Base-by-base conservation (phyloP, 1,140 invertebrate genomes). In the Bombus terrestris region DNA sequence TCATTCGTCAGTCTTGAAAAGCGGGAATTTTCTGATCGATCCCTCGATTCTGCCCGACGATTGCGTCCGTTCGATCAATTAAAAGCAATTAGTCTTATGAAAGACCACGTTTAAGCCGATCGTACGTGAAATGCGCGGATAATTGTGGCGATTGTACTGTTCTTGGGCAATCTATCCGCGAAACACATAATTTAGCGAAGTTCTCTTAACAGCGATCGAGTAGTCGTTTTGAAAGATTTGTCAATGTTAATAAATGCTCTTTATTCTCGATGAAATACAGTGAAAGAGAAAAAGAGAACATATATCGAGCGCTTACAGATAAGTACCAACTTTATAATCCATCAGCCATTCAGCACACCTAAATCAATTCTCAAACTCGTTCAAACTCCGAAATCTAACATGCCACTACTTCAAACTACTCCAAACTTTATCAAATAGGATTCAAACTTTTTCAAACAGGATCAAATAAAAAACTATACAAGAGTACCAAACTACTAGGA, bases 11-110 rank as follows among this genome's bases (percentile, higher is more conserved):
- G 64, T 62, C 47, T 69, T 57, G n/a, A 35, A 75, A 69, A 72
- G 32, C 13, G 25, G 28, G 59, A 64, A 82, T 88, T 57, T 71
- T 77, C 53, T 64, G 72, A 71, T 71, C 66, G 66, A 82, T 53
- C 32, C 74, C 71, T 62, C 41, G 39, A 37, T 73, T 57, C 37
- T 13, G 68, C 5, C 37, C 37, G 68, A 25, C 22, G 39, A 73
- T 73, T 73, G 39, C 71, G 39, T 41, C 71, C 13, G 13, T n/a
- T 39, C 13, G 71, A 73, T 73, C 39, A 73, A 73, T 73, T 73
- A 73, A 22, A 39, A 18, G 71, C 28, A 41, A 73, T 73, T 73
- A 73, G 22, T 41, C 39, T 41, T 73, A n/a, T n/a, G 37, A 73
- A 73, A 73, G 28, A 39, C n/a, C 64, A 13, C 10, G 13, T 41